A percentile compares a stretch with the other conserved stretches of the same genome.
phyloP scores from a whole-genome alignment of 2,113 vertebrate species.

The Neogobius melanostomus region DNA sequence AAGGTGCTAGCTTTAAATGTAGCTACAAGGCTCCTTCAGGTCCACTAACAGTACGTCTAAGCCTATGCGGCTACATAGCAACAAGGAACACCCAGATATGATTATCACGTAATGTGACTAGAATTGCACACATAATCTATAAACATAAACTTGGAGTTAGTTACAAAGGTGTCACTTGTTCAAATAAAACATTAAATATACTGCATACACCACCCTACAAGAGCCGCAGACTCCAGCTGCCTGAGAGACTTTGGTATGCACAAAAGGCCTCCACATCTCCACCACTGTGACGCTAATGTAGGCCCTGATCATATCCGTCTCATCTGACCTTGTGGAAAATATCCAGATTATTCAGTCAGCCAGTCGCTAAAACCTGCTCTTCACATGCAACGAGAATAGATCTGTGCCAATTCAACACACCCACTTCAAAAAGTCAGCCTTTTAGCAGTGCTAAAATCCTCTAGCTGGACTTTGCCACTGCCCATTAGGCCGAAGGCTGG shows the following conservation, averaged over 20 bases:
- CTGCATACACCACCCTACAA: conserved; percentile 17
- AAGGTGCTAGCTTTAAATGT: conserved; percentile 60
- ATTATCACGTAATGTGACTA: conserved; percentile 18
- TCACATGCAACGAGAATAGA: conserved; percentile 26
- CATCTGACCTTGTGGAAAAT: conserved; percentile 12
- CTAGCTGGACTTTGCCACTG: conserved; percentile 84
- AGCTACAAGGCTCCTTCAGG: conserved; percentile 53
- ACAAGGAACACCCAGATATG: conserved; percentile 12
- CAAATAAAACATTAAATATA: conserved; percentile 36
- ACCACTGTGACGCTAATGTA: conserved; percentile 11
- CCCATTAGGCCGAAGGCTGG: conserved; percentile 95
- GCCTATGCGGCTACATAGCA: conserved; percentile 48
- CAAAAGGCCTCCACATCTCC: conserved; percentile 36
- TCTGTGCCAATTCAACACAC: not conserved
- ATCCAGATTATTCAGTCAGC: conserved; percentile 20
- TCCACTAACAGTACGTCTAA: conserved; percentile 37
- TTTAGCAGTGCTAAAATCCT: conserved; percentile 81
- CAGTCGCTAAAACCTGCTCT: conserved; percentile 36
- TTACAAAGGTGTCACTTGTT: conserved; percentile 36
- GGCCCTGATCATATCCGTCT: conserved; percentile 13
- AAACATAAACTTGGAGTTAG: conserved; percentile 13
- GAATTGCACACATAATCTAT: conserved; percentile 13
- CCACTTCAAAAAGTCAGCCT: conserved; percentile 74
- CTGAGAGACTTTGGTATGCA: conserved; percentile 63
- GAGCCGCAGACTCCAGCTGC: conserved; percentile 33